Conservation (phyloP, 2,113 vertebrate species). For the Microtus pennsylvanicus region DNA sequence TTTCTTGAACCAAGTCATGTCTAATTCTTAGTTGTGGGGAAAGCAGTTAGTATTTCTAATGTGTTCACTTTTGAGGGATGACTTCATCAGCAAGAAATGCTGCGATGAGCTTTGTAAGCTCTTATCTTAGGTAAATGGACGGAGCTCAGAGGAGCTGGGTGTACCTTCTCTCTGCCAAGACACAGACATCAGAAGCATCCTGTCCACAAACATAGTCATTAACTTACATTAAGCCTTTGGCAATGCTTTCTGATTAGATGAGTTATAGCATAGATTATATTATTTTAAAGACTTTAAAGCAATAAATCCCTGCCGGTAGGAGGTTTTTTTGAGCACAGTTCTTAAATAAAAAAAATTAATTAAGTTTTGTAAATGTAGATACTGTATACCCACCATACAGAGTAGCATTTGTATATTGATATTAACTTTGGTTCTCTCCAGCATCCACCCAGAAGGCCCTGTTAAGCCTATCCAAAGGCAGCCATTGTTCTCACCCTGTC, state of each 20-base stretch:
- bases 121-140: slow-evolving; percentile 11
- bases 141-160: slow-evolving; percentile 34
- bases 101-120: neutral
- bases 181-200: slow-evolving; percentile 1
- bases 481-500: neutral
- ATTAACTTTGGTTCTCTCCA: neutral
- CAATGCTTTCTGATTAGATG: slow-evolving; percentile 23
- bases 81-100: slow-evolving; percentile 13
- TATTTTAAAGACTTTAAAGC: slow-evolving; percentile 48
- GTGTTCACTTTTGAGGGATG: slow-evolving; percentile 9
- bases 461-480: neutral
- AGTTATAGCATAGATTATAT: slow-evolving; percentile 48
- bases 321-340: neutral
- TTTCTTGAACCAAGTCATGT: neutral
- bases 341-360: neutral
- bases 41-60: neutral
- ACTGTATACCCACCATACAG: neutral
- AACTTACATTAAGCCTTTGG: slow-evolving; percentile 58
- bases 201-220: slow-evolving; percentile 32
- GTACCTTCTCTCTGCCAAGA: slow-evolving; percentile 36
- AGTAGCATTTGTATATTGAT: neutral
- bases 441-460: neutral
- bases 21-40: neutral
- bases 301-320: neutral
- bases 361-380: slow-evolving; percentile 12